Evolutionary conservation across 1,140 invertebrate species (phyloP).

Genomic region (Araneus ventricosus): DNA sequence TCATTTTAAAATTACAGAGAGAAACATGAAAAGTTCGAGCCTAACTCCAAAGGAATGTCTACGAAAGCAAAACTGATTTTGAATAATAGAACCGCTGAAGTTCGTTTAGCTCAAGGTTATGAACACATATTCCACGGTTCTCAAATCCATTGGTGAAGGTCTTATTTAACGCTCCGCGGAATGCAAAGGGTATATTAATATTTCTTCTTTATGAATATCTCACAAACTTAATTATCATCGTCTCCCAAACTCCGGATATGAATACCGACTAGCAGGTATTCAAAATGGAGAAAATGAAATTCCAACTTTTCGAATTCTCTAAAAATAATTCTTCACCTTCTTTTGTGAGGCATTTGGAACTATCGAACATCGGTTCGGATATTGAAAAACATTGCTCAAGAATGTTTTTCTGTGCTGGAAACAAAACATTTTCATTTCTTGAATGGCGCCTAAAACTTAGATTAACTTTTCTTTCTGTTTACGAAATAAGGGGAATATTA

Average conservation of each 20-base stretch:
- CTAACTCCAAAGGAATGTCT: background rate
- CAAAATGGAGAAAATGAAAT: background rate
- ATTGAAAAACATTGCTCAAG: background rate
- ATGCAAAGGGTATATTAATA: slow-evolving; percentile 16
- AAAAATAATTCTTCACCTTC: background rate
- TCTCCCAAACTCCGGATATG: background rate
- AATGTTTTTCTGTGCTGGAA: too few species aligned
- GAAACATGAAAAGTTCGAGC: too few species aligned
- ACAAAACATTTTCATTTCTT: too few species aligned
- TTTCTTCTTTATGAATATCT: background rate
- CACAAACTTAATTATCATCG: background rate
- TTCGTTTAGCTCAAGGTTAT: background rate
- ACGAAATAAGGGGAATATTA: too few species aligned
- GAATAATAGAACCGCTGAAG: background rate
- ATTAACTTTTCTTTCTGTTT: too few species aligned
- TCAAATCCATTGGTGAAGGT: background rate
- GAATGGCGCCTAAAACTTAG: too few species aligned
- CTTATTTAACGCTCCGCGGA: background rate
- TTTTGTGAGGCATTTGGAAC: background rate
- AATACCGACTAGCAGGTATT: background rate
- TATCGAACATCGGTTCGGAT: background rate
- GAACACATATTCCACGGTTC: background rate
- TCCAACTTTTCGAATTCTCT: background rate
- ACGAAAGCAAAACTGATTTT: background rate
- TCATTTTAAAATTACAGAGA: background rate